Percentiles rank a stretch among this genome's conserved stretches.
Conservation (phyloP, 2,797 vertebrate genomes). For the Sandelia bainsii region DNA sequence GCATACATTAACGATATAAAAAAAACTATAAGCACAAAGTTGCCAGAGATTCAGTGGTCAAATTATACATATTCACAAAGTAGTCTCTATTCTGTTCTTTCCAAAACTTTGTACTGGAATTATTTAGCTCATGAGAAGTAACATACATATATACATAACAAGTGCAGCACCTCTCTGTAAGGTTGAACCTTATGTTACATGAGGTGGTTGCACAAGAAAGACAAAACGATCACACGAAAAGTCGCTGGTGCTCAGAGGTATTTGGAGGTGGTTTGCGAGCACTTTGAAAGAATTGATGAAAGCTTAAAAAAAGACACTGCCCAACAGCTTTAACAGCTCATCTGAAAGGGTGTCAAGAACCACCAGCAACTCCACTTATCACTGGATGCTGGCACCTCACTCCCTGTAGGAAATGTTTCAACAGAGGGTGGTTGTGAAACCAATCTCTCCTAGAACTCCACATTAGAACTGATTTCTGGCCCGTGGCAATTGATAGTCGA, state of each 20-base stretch:
- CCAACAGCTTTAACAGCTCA: conserved; percentile 63
- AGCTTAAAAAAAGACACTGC: conserved; percentile 34
- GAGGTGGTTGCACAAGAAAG: conserved; percentile 23
- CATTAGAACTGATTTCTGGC: conserved; percentile 62
- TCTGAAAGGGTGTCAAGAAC: conserved; percentile 75
- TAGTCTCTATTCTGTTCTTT: neutral
- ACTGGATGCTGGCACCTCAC: conserved; percentile 67
- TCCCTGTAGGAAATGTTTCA: conserved; percentile 71
- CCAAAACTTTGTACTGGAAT: neutral
- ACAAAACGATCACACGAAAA: conserved; percentile 24
- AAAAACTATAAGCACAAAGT: neutral
- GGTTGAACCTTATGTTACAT: conserved; percentile 30
- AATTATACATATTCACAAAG: conserved; percentile 1
- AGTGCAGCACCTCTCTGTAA: conserved; percentile 25
- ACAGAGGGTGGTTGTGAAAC: conserved; percentile 63
- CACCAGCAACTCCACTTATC: conserved; percentile 72
- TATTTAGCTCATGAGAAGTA: conserved; percentile 31
- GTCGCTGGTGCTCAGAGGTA: conserved; percentile 32
- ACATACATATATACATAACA: conserved; percentile 2
- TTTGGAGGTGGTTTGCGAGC: conserved; percentile 42
- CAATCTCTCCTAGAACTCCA: conserved; percentile 61
- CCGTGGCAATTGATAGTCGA: conserved; percentile 53
- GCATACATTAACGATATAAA: no score
- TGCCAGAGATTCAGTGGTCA: neutral
- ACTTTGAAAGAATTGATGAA: conserved; percentile 61